Percentiles rank a stretch among this genome's conserved stretches.
These are phyloP conservation scores for Drosophila suzukii DNA, from an alignment of 1,140 invertebrate species.

Conservation along the genomic window DNA sequence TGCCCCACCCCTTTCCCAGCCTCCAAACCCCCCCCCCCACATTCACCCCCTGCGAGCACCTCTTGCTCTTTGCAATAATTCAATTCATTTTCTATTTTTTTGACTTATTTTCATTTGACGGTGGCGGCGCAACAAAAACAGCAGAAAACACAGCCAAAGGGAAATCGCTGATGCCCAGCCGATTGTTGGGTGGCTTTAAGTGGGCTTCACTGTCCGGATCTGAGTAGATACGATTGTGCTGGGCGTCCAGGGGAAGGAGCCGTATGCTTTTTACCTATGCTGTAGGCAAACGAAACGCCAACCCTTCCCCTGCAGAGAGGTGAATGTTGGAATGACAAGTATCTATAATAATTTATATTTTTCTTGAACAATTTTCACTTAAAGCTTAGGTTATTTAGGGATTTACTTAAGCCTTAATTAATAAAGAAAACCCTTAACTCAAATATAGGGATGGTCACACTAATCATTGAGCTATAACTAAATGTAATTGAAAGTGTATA, in stretches of 20 bases:
- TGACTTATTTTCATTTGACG: conserved; percentile 76
- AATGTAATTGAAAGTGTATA: too few relatives aligned
- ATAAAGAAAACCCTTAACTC: too few relatives aligned
- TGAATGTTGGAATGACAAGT: conserved; percentile 1
- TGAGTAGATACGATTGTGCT: conserved; percentile 20
- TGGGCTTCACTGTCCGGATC: conserved; percentile 34
- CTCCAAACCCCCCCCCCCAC: not conserved
- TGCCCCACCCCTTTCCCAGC: conserved; percentile 7
- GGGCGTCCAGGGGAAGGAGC: conserved; percentile 3
- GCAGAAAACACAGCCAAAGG: conserved; percentile 36
- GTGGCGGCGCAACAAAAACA: conserved; percentile 51
- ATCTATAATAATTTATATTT: not conserved
- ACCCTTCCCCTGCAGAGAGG: not conserved
- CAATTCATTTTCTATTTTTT: conserved; percentile 83
- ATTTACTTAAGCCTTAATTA: too few relatives aligned
- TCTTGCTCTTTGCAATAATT: conserved; percentile 79
- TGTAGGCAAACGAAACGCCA: conserved; percentile 14
- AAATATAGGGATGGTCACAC: too few relatives aligned
- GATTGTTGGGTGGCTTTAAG: conserved; percentile 61
- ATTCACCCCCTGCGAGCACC: conserved; percentile 9
- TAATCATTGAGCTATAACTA: too few relatives aligned
- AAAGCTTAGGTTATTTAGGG: too few relatives aligned
- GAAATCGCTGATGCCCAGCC: conserved; percentile 55
- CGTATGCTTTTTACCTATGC: conserved; percentile 38
- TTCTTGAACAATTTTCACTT: too few relatives aligned